Evolutionary conservation across 2,797 vertebrate species (phyloP).

Genomic region (Sebastes matsubarae): DNA sequence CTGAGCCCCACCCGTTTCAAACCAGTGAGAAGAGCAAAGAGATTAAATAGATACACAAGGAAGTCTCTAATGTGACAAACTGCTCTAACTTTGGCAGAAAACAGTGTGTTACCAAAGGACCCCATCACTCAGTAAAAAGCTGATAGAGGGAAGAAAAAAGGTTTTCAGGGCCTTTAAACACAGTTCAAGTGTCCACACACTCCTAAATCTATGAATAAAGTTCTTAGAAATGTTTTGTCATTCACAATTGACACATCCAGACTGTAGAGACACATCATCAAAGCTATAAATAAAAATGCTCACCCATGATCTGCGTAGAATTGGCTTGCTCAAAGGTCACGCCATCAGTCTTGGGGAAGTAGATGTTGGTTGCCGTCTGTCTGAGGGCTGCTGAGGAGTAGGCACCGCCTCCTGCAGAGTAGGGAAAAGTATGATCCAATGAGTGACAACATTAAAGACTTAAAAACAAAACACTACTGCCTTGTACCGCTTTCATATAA

Average conservation of each 20-base stretch:
- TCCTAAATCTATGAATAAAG: background rate
- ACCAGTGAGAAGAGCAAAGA: background rate
- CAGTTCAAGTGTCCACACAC: background rate
- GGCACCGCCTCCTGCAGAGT: conserved; percentile 83
- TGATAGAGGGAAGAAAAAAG: background rate
- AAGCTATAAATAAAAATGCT: conserved; percentile 15
- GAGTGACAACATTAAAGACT: background rate
- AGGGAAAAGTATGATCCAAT: background rate
- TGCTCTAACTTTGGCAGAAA: background rate
- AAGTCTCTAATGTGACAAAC: background rate
- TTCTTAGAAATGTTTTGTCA: background rate
- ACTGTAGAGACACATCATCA: background rate
- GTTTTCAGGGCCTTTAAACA: background rate
- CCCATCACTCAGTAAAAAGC: background rate
- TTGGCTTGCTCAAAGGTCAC: conserved; percentile 97
- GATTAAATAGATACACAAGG: background rate
- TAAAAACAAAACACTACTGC: background rate
- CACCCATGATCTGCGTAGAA: conserved; percentile 90
- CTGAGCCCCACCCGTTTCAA: background rate
- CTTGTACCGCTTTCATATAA: background rate
- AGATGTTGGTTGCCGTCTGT: conserved; percentile 86
- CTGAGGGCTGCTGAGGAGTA: conserved; percentile 83
- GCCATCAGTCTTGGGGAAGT: conserved; percentile 94
- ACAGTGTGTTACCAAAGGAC: background rate
- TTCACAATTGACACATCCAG: background rate